phyloP scores from a whole-genome alignment of 1,140 invertebrate species.

The Heterodera carotae region DNA sequence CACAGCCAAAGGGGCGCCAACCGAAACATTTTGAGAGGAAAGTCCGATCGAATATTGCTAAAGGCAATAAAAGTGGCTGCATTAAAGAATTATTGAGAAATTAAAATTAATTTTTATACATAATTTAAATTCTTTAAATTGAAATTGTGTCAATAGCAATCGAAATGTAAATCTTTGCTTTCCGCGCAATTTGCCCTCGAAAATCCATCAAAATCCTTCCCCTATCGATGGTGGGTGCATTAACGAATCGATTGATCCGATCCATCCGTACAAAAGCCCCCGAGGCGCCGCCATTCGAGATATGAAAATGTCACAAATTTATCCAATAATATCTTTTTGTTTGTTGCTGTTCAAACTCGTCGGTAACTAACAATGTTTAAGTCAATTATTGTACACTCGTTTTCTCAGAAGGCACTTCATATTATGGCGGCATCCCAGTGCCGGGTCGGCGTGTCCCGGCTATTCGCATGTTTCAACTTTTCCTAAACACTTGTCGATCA shows the following conservation, averaged over 20 bases:
- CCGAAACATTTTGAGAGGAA: constrained; percentile 2
- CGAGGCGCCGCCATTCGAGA: not conserved
- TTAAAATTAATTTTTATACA: not conserved
- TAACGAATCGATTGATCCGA: not conserved
- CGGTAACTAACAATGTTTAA: not conserved
- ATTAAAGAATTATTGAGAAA: no score
- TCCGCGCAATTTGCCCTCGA: not conserved
- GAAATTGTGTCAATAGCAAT: not conserved
- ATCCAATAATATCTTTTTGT: not conserved
- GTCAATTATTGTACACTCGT: no score
- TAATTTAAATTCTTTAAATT: not conserved
- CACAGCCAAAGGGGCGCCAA: constrained; percentile 14
- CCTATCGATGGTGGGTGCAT: no score
- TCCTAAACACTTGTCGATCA: constrained; percentile 45
- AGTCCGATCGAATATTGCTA: constrained; percentile 10
- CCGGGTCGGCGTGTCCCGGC: constrained; percentile 54
- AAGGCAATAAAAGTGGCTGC: not conserved
- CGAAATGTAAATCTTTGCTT: not conserved
- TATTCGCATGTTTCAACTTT: constrained; percentile 55
- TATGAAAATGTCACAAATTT: not conserved
- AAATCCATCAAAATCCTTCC: not conserved
- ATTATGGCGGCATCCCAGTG: constrained; percentile 54
- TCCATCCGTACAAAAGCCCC: not conserved
- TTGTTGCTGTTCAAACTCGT: not conserved
- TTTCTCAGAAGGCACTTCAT: constrained; percentile 14